phyloP scores from a whole-genome alignment of 2,797 vertebrate species.

The Sorex maritimensis region DNA sequence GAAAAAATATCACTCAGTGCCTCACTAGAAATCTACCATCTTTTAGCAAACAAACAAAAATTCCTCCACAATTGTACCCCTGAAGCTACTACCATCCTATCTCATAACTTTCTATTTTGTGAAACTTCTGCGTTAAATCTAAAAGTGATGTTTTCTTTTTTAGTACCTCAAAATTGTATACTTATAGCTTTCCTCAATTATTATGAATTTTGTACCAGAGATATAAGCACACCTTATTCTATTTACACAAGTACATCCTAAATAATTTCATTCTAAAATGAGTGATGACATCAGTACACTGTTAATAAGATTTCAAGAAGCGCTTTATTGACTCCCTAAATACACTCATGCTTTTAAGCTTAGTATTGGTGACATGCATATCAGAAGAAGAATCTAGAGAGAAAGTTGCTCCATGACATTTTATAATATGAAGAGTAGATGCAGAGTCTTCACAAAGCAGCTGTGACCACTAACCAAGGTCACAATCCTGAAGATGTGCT shows the following conservation, averaged over 20 bases:
- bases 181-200: not conserved
- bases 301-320: not conserved
- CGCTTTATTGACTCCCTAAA: not conserved
- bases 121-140: not conserved
- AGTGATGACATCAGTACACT: not conserved
- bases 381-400: not conserved
- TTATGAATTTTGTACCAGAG: not conserved
- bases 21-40: too few species aligned
- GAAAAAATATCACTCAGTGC: too few species aligned
- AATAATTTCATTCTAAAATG: constrained; percentile 5
- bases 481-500: not conserved
- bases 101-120: too few species aligned
- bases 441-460: not conserved
- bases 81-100: too few species aligned
- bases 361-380: not conserved
- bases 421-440: not conserved
- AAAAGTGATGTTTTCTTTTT: not conserved
- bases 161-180: not conserved
- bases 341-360: not conserved
- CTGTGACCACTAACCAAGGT: not conserved
- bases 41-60: too few species aligned
- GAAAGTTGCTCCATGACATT: not conserved
- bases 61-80: too few species aligned
- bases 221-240: not conserved
- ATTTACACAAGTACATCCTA: not conserved